Conservation (phyloP, 2,113 vertebrate species). For the Symphodus melops region DNA sequence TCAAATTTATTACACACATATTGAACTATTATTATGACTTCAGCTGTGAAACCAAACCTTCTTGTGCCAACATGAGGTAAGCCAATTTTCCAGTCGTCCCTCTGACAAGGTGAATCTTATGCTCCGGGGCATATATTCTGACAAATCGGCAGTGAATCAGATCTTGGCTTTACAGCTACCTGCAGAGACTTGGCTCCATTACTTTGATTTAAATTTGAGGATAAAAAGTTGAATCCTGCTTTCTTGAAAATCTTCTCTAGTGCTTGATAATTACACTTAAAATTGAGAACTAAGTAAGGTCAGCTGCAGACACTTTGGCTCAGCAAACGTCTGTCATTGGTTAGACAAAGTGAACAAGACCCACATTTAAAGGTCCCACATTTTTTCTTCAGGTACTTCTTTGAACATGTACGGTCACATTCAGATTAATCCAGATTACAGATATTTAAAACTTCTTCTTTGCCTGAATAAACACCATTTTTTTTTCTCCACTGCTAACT, state of each 20-base stretch:
- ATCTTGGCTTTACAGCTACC: conserved; percentile 3
- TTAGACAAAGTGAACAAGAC: not conserved
- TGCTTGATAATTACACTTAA: not conserved
- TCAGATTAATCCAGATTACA: not conserved
- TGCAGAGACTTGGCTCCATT: not conserved
- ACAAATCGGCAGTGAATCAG: conserved; percentile 16
- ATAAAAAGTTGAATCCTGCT: conserved; percentile 10
- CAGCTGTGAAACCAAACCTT: not conserved
- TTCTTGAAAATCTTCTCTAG: not conserved
- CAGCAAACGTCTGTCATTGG: not conserved
- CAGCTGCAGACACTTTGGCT: not conserved
- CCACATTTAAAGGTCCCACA: not conserved
- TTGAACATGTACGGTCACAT: not conserved
- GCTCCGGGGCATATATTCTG: not conserved
- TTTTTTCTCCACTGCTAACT: not conserved
- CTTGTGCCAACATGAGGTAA: not conserved
- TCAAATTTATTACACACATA: not conserved
- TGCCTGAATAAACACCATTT: not conserved
- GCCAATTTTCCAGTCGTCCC: not conserved
- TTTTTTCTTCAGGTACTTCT: not conserved
- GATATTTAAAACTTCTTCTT: not conserved
- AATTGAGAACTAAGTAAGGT: not conserved
- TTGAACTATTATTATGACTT: not conserved
- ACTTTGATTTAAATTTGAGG: conserved; percentile 7
- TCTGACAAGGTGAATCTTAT: not conserved